Percentiles rank a stretch among this genome's conserved stretches.
Evolutionary conservation across 2,888 invertebrate species (phyloP).

Genomic region (Leucophenga montana): DNA sequence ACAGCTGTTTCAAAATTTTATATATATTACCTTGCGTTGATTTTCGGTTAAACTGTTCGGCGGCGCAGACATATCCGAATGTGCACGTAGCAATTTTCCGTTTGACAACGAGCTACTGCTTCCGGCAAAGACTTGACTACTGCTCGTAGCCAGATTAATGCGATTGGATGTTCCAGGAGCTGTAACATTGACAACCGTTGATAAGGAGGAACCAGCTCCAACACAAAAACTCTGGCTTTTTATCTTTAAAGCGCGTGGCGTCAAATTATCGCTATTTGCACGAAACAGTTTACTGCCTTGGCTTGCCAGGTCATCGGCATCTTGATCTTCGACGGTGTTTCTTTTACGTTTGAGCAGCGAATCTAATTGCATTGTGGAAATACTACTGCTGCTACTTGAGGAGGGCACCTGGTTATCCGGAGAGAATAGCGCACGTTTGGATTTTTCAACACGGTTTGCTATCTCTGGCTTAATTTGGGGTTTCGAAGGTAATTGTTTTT

Average conservation of each 20-base stretch:
- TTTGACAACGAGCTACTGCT: slow-evolving; percentile 45
- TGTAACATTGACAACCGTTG: slow-evolving; percentile 26
- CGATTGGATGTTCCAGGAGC: slow-evolving; percentile 15
- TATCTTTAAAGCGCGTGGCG: slow-evolving; percentile 69
- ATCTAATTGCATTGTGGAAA: slow-evolving; percentile 51
- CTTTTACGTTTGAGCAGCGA: slow-evolving; percentile 68
- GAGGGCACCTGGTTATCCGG: slow-evolving; percentile 72
- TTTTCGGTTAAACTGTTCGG: slow-evolving; percentile 67
- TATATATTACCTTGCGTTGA: slow-evolving; percentile 64
- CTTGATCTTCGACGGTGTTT: slow-evolving; percentile 56
- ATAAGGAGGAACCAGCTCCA: slow-evolving; percentile 67
- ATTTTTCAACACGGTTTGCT: slow-evolving; percentile 75
- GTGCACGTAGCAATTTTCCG: slow-evolving; percentile 55
- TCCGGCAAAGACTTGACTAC: slow-evolving; percentile 46
- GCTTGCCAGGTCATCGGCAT: slow-evolving; percentile 53
- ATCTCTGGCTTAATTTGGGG: slow-evolving; percentile 70
- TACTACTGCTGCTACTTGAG: slow-evolving; percentile 37
- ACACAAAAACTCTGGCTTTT: slow-evolving; percentile 73
- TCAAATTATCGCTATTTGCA: slow-evolving; percentile 49
- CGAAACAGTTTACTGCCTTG: slow-evolving; percentile 63
- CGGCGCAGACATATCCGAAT: slow-evolving; percentile 60
- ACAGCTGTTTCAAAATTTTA: neutral
- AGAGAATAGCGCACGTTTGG: slow-evolving; percentile 81
- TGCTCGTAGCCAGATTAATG: slow-evolving; percentile 37
- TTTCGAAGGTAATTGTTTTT: slow-evolving; percentile 52